Base-by-base conservation (phyloP, 2,113 vertebrate species). In the Lophochroa leadbeateri region DNA sequence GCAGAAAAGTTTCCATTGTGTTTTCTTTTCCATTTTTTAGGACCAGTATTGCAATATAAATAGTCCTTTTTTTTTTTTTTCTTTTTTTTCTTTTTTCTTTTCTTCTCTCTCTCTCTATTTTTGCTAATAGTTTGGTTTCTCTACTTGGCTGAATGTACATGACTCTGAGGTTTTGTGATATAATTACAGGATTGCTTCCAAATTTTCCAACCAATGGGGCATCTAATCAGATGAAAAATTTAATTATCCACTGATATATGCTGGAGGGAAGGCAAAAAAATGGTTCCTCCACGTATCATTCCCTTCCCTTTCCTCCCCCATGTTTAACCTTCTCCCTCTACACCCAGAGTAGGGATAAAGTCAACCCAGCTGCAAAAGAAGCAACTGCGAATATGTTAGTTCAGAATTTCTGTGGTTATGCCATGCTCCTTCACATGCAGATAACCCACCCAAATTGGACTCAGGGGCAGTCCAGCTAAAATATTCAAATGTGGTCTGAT, bases 1-100 rank as follows among this genome's bases (percentile, higher is more conserved):
- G 95, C 97, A 98, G 97, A 96, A 97, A 88, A 82, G 77, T 97
- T 98, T 97, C 97, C 96, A 96, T 97, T 97, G 96, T 96, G 70
- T 78, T 96, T 93, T 98, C 68, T 92, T 97, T 89, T 94, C 86
- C 84, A 95, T 93, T 96, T 97, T 97, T 97, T 81, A 58, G 92
- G 95, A 97, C 39, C 39, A 96, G 77, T 97, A 98, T 97, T 97
- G 87, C 37, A 37, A 37, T 37, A 37, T 37, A 97, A 96, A 97
- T 94, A 97, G 94, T 92, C 27, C 37, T 37, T 37, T 37, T 87
- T 97, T 74, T 88, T 39, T 70, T 13, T 33, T 81, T 90, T 89
- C 85, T 39, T 67, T 13, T 33, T 81, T 90, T 89, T 88, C 14
- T 55, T 74, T 74, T 76, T 39, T 63, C 70, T 65, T 70, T 94